phyloP scores from a whole-genome alignment of 2,888 invertebrate genomes.

The Pardosa pseudoannulata region DNA sequence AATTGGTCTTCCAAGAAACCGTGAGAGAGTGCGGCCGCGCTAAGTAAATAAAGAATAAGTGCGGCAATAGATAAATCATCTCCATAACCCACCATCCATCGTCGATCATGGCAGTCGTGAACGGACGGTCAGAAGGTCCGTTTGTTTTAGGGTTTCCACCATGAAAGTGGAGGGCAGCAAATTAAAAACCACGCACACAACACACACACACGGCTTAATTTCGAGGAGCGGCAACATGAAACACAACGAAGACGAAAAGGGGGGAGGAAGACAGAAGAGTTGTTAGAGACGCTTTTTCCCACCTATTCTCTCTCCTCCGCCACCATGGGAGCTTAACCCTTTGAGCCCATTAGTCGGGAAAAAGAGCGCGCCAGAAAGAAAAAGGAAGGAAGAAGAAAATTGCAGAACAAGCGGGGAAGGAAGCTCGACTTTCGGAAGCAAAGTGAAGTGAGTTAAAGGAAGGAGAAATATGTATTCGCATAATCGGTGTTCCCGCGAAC shows the following conservation, averaged over 20 bases:
- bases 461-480: too few species aligned
- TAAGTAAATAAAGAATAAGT: not conserved
- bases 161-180: not conserved
- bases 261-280: too few species aligned
- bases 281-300: conserved; percentile 28
- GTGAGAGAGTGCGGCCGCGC: too few species aligned
- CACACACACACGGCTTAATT: not conserved
- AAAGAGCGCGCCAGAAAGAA: not conserved
- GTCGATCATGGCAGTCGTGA: too few species aligned
- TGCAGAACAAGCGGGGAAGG: too few species aligned
- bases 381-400: not conserved
- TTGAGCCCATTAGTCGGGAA: conserved; percentile 47
- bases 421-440: too few species aligned
- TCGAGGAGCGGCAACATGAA: not conserved
- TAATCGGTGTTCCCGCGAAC: too few species aligned
- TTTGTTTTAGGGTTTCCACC: not conserved
- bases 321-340: conserved; percentile 62
- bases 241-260: not conserved
- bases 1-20: too few species aligned
- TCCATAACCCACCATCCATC: too few species aligned
- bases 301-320: conserved; percentile 30
- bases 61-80: too few species aligned
- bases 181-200: conserved; percentile 1
- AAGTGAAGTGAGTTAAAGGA: too few species aligned
- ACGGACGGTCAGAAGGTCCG: not conserved